Percentiles rank a stretch among this genome's conserved stretches.
Evolutionary conservation across 2,113 vertebrate genomes (phyloP).

Genomic region (Triplophysa rosa): DNA sequence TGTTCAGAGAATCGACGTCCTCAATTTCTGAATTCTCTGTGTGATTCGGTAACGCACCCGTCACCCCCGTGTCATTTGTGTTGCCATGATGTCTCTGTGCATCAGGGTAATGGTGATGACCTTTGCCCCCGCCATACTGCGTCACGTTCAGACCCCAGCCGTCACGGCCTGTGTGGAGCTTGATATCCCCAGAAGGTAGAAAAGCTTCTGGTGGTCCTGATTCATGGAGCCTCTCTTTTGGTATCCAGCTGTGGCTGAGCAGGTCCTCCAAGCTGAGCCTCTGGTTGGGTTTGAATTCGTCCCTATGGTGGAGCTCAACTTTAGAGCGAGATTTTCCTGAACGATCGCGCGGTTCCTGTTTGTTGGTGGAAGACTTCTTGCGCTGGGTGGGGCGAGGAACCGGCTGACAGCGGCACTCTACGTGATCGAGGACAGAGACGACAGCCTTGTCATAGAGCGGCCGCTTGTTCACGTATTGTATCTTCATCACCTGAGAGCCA

Average conservation of each 20-base stretch:
- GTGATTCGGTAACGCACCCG: constrained; percentile 17
- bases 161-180: constrained; percentile 25
- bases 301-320: constrained; percentile 73
- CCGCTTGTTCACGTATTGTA: constrained; percentile 82
- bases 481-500: constrained; percentile 86
- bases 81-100: constrained; percentile 29
- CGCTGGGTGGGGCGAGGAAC: constrained; percentile 57
- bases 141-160: constrained; percentile 46
- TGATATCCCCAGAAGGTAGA: background rate
- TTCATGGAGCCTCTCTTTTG: constrained; percentile 35
- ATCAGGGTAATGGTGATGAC: constrained; percentile 38
- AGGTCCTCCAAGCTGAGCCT: constrained; percentile 68
- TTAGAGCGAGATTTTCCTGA: constrained; percentile 66
- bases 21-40: constrained; percentile 51
- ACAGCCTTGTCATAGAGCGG: constrained; percentile 83
- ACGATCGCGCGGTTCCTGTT: constrained; percentile 44
- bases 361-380: constrained; percentile 30
- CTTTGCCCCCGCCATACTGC: constrained; percentile 16
- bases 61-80: constrained; percentile 20
- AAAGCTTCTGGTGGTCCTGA: background rate
- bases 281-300: constrained; percentile 76
- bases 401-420: constrained; percentile 89
- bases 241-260: constrained; percentile 51
- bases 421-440: constrained; percentile 89
- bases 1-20: background rate